Evolutionary conservation across 1,140 invertebrate genomes (phyloP).

Genomic region (Panulirus ornatus): DNA sequence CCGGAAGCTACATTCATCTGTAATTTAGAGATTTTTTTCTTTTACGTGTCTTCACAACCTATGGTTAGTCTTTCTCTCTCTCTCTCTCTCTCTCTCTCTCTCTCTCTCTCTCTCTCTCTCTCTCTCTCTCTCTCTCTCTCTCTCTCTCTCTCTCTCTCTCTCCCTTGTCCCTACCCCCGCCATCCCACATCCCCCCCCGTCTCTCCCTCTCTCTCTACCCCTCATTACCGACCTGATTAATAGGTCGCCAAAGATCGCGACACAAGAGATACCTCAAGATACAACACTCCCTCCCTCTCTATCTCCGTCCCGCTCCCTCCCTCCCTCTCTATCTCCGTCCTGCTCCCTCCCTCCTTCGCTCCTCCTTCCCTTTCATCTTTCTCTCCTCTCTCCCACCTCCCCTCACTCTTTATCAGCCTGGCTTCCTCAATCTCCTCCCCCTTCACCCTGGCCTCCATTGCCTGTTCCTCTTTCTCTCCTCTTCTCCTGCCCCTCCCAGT

Average conservation of each 20-base stretch:
- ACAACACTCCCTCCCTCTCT: not conserved
- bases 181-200: not conserved
- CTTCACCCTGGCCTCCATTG: not conserved
- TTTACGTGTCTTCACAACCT: not conserved
- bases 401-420: too few relatives aligned
- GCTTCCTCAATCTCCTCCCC: not conserved
- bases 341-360: not conserved
- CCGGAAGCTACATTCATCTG: too few relatives aligned
- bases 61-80: not conserved
- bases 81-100: not conserved
- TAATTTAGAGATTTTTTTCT: too few relatives aligned
- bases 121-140: not conserved
- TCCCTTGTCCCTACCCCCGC: not conserved
- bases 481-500: not conserved
- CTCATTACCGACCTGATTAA: constrained; percentile 36
- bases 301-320: not conserved
- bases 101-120: not conserved
- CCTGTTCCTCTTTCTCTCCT: not conserved
- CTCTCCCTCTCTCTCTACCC: constrained; percentile 4
- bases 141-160: not conserved
- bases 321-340: not conserved
- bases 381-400: not conserved
- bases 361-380: not conserved
- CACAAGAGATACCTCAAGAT: constrained; percentile 29
- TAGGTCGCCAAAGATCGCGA: constrained; percentile 43